Evolutionary conservation across 2,113 vertebrate genomes (phyloP).

Genomic region (Pholis gunnellus): DNA sequence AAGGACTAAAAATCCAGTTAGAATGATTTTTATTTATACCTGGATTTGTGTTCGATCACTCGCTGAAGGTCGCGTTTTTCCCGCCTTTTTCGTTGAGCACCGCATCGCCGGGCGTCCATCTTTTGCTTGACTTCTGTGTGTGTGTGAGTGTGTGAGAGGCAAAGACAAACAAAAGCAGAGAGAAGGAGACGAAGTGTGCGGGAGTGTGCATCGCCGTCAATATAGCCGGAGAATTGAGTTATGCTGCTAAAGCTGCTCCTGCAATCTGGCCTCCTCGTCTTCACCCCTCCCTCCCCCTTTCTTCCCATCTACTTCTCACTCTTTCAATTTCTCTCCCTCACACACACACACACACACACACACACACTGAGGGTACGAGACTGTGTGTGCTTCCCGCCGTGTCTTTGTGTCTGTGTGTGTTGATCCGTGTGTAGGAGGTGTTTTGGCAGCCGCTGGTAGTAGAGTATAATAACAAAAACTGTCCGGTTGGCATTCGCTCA

Average conservation of each 20-base stretch:
- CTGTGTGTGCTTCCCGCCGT: constrained; percentile 24
- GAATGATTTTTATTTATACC: neutral
- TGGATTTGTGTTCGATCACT: constrained; percentile 3
- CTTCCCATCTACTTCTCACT: constrained; percentile 44
- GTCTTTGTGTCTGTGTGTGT: constrained; percentile 37
- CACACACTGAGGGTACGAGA: constrained; percentile 40
- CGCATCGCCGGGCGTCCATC: neutral
- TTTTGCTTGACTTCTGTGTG: neutral
- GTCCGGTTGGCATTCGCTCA: constrained; percentile 70
- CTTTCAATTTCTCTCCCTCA: constrained; percentile 46
- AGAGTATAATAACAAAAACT: constrained; percentile 69
- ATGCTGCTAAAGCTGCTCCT: constrained; percentile 55
- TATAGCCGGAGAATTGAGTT: constrained; percentile 56
- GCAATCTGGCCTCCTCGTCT: constrained; percentile 53
- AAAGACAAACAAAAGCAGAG: neutral
- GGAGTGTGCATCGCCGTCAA: constrained; percentile 28
- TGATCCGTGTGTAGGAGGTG: constrained; percentile 65
- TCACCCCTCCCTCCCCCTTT: constrained; percentile 17
- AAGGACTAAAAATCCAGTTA: neutral
- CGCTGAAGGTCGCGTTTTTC: constrained; percentile 6
- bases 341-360: constrained; percentile 25
- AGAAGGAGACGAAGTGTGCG: constrained; percentile 28
- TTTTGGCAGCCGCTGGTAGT: constrained; percentile 62
- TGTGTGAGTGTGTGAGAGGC: neutral
- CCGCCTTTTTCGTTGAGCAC: neutral